Base-by-base conservation (phyloP, 2,797 vertebrate species). In the Onychomys torridus region DNA sequence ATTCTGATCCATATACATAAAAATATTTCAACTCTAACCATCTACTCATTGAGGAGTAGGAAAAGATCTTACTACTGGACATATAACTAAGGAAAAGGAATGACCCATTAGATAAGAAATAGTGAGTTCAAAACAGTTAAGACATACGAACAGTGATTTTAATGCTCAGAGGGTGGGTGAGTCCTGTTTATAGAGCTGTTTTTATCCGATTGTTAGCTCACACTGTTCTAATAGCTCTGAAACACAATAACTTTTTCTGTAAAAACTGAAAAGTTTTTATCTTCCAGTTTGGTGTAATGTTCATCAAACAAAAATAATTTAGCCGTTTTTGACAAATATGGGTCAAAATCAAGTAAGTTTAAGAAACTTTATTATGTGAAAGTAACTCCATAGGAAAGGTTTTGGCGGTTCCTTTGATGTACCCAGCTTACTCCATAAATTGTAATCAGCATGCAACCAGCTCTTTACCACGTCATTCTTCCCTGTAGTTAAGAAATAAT, bases 11-110 rank as follows among this genome's bases (percentile, higher is more conserved):
- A 81, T 71, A 79, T 71, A n/a, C 55, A 73, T 94, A 89, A 37
- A 97, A 65, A 86, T 92, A 94, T 84, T 96, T 86, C 32, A 89
- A 10, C 86, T 94, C 55, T 84, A 95, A 97, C 84, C 34, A 8
- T 67, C 77, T 92, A 73, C 93, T 85, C 55, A 87, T 52, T 90
- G 57, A 86, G 65, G 61, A 90, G 6, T 88, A 84, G 55, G 76
- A 49, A 43, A 65, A 63, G 3, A 23, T 92, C 46, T 91, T 7
- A 89, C 49, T 91, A 49, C 27, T 40, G 29, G 77, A 79, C 63
- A 83, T 16, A 19, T 37, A 93, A 69, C 90, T 75, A 78, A 79
- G 69, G 13, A 93, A 57, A 92, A 57, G 57, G 19, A 49, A 27
- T 91, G 71, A 90, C 14, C 4, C 17, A 3, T 90, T 94, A 88